These are phyloP conservation scores for Cossypha niveicapilla DNA, from an alignment of 2,797 vertebrate genomes.

Conservation along the genomic window DNA sequence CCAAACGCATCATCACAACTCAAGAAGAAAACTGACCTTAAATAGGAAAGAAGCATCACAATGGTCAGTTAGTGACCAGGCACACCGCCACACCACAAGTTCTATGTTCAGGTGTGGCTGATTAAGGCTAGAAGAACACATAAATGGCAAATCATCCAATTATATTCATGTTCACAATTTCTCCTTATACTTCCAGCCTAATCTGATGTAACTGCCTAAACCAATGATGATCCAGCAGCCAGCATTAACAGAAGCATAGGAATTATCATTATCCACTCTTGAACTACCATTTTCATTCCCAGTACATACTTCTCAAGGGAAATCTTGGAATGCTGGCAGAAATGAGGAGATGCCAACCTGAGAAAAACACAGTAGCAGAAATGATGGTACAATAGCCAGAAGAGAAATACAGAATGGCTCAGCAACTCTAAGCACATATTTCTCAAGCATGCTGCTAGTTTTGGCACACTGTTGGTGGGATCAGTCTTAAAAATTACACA, in stretches of 20 bases:
- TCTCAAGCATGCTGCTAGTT: not conserved
- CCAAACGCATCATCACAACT: not conserved
- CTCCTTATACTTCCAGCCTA: not conserved
- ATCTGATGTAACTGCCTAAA: not conserved
- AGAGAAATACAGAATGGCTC: not conserved
- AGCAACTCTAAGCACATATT: not conserved
- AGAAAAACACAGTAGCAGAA: not conserved
- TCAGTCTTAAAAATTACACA: not conserved
- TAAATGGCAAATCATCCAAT: not conserved
- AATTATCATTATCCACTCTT: not conserved
- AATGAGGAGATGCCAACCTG: not conserved
- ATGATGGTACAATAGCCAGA: not conserved
- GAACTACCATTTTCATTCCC: not conserved
- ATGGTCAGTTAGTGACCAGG: not conserved
- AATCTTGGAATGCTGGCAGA: not conserved
- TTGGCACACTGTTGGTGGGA: not conserved
- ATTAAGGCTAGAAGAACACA: not conserved
- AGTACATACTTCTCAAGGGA: not conserved
- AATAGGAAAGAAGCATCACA: not conserved
- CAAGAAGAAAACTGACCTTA: slow-evolving; percentile 23
- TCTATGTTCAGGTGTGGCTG: not conserved
- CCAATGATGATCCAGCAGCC: not conserved
- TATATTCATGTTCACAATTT: not conserved
- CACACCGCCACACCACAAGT: not conserved
- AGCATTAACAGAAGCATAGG: not conserved